These are phyloP conservation scores for Ceriagrion tenellum DNA, from an alignment of 2,888 invertebrate genomes.

Conservation along the genomic window DNA sequence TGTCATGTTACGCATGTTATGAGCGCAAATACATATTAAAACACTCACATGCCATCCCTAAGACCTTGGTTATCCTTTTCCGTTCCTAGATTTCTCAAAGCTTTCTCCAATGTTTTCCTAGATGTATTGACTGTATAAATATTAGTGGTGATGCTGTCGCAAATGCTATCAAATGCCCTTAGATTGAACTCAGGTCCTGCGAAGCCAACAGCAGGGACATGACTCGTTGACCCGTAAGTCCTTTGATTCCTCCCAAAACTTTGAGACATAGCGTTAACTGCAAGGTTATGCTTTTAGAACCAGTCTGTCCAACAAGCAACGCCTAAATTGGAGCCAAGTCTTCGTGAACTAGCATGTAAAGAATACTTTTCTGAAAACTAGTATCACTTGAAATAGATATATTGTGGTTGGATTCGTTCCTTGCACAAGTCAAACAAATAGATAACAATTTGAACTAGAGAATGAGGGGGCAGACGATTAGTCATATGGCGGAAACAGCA, in stretches of 20 bases:
- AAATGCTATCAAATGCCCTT: slow-evolving; percentile 82
- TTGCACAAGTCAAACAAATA: not conserved
- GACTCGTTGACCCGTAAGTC: slow-evolving; percentile 32
- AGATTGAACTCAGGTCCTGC: slow-evolving; percentile 25
- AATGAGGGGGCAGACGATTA: slow-evolving; percentile 20
- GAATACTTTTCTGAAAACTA: not conserved
- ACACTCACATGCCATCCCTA: slow-evolving; percentile 83
- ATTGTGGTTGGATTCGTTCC: not conserved
- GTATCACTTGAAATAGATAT: not conserved
- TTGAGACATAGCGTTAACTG: not conserved
- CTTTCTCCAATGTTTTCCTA: slow-evolving; percentile 86
- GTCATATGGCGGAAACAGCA: slow-evolving; percentile 47
- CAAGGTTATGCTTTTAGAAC: not conserved
- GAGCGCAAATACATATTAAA: slow-evolving; percentile 35
- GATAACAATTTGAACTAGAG: not conserved
- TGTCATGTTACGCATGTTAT: not conserved
- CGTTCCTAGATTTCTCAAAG: slow-evolving; percentile 87
- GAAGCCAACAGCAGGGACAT: slow-evolving; percentile 57
- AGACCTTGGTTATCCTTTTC: slow-evolving; percentile 85
- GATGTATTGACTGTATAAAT: slow-evolving; percentile 88
- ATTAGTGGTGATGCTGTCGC: slow-evolving; percentile 90
- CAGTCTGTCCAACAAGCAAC: not conserved
- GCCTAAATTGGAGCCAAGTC: not conserved
- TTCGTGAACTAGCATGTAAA: not conserved
- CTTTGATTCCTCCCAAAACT: slow-evolving; percentile 28